Evolutionary conservation across 92 coral and sea anemone species (phyloP).

Genomic region (Anthopleura xanthogrammica): DNA sequence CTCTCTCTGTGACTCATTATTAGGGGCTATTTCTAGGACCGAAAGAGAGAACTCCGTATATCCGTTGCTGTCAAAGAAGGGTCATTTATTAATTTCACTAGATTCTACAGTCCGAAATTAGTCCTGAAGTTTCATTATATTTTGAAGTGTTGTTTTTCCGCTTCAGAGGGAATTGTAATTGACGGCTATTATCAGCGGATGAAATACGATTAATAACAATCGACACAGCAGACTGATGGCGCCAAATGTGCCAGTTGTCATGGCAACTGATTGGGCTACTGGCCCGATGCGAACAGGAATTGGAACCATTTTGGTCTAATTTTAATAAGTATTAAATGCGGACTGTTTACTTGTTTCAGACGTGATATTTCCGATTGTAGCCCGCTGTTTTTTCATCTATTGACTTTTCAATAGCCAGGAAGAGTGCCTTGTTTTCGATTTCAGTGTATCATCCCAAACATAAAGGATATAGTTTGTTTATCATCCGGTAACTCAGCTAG

Average conservation of each 20-base stretch:
- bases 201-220: constrained; percentile 29
- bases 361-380: not conserved
- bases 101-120: constrained; percentile 22
- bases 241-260: constrained; percentile 26
- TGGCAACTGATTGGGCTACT: constrained; percentile 5
- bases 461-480: not conserved
- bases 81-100: constrained; percentile 4
- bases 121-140: constrained; percentile 11
- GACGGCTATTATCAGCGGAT: constrained; percentile 38
- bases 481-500: too few species aligned
- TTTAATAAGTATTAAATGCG: not conserved
- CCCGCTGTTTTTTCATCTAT: not conserved
- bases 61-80: not conserved
- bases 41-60: not conserved
- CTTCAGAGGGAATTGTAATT: constrained; percentile 13
- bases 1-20: not conserved
- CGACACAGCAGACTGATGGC: constrained; percentile 19
- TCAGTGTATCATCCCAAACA: not conserved
- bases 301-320: not conserved
- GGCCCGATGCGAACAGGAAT: not conserved
- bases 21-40: not conserved
- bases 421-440: not conserved
- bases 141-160: constrained; percentile 25
- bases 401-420: not conserved
- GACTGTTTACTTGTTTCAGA: not conserved